These are phyloP conservation scores for Probaryconus sp. DNA, from an alignment of 1,140 invertebrate genomes.

Conservation along the genomic window DNA sequence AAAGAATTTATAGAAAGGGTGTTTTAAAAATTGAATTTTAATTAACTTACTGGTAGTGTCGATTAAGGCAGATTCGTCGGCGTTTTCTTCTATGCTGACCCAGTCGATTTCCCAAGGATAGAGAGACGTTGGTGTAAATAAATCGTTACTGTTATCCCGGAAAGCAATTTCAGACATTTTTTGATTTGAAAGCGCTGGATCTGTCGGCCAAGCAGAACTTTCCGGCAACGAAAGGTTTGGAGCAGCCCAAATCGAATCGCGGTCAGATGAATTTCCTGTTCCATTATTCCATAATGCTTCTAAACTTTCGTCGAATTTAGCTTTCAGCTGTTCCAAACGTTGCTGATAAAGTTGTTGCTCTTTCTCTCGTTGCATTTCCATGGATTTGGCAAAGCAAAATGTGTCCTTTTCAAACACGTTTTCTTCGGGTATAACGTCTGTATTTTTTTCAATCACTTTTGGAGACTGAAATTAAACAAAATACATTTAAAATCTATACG, in stretches of 20 bases:
- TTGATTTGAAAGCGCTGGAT: conserved; percentile 63
- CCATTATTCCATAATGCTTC: conserved; percentile 81
- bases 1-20: too few species aligned
- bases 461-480: not conserved
- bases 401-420: conserved; percentile 60
- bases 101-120: conserved; percentile 74
- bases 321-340: conserved; percentile 81
- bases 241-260: conserved; percentile 76
- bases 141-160: conserved; percentile 63
- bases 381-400: conserved; percentile 73
- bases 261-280: conserved; percentile 70
- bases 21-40: conserved; percentile 45
- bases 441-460: conserved; percentile 11
- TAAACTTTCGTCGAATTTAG: conserved; percentile 83
- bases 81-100: conserved; percentile 62
- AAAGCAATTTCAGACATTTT: conserved; percentile 54
- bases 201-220: conserved; percentile 73
- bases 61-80: conserved; percentile 63
- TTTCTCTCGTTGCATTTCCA: conserved; percentile 71
- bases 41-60: conserved; percentile 26
- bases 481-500: too few species aligned
- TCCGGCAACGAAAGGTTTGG: conserved; percentile 75
- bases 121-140: conserved; percentile 61
- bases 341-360: conserved; percentile 78
- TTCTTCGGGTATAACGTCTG: conserved; percentile 57